These are phyloP conservation scores for Petrolisthes manimaculis DNA, from an alignment of 2,888 invertebrate species.

Conservation along the genomic window DNA sequence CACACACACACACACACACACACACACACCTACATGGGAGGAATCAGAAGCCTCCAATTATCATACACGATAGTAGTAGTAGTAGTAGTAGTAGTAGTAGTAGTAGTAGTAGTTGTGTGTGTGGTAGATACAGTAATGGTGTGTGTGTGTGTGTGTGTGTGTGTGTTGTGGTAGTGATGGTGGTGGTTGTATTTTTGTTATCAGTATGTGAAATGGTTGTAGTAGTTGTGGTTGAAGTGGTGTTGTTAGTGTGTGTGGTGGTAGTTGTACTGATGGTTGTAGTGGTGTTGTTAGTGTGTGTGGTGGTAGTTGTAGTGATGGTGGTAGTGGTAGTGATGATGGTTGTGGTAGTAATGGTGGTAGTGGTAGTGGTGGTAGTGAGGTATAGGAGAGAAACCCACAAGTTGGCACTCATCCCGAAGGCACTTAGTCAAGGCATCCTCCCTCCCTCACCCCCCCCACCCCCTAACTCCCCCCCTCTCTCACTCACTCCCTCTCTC, in stretches of 20 bases:
- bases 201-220: neutral
- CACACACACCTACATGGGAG: constrained; percentile 27
- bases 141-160: neutral
- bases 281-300: neutral
- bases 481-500: neutral
- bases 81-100: neutral
- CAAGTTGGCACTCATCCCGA: constrained; percentile 28
- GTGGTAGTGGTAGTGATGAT: constrained; percentile 2
- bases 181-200: neutral
- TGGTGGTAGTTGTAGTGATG: constrained; percentile 12
- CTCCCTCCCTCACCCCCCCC: neutral
- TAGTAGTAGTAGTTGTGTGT: neutral
- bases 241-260: neutral
- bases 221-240: neutral
- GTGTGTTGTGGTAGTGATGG: neutral
- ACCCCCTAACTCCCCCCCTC: neutral
- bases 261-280: constrained; percentile 2
- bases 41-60: neutral
- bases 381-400: neutral
- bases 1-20: constrained; percentile 31
- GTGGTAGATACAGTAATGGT: neutral
- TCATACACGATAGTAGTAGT: neutral
- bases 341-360: neutral
- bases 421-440: constrained; percentile 35
- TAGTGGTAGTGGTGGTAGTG: constrained; percentile 23